phyloP scores from a whole-genome alignment of 2,113 vertebrate species.

The Anas platyrhynchos region DNA sequence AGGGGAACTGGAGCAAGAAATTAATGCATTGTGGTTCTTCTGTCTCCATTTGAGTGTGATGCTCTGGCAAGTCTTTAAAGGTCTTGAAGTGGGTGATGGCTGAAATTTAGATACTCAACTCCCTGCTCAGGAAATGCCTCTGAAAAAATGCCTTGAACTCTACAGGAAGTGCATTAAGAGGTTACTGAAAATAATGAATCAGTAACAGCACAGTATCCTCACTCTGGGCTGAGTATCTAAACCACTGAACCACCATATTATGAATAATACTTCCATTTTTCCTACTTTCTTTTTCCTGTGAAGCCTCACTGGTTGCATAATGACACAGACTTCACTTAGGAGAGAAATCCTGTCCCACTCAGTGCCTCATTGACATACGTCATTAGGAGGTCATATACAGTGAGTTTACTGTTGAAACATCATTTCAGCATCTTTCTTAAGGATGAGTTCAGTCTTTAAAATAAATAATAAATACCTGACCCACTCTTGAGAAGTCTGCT shows the following conservation, averaged over 20 bases:
- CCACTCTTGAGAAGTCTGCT: no score
- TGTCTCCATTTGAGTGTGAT: neutral
- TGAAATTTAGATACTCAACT: neutral
- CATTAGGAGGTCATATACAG: neutral
- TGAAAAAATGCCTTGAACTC: neutral
- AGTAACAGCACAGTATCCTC: neutral
- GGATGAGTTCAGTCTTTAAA: neutral
- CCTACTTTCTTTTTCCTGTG: neutral
- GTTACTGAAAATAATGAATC: neutral
- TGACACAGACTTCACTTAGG: neutral
- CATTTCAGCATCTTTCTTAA: accelerated
- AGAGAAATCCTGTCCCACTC: neutral
- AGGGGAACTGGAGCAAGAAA: neutral
- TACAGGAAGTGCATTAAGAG: neutral
- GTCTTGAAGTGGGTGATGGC: neutral
- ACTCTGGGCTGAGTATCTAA: neutral
- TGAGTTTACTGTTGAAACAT: neutral
- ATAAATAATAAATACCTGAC: neutral
- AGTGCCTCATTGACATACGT: neutral
- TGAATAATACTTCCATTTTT: neutral
- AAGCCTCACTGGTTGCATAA: neutral
- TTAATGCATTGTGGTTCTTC: neutral
- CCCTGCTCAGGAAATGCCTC: neutral
- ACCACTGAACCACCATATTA: neutral
- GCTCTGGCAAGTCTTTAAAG: neutral